Evolutionary conservation across 2,113 vertebrate species (phyloP).

Genomic region (Mungos mungo): DNA sequence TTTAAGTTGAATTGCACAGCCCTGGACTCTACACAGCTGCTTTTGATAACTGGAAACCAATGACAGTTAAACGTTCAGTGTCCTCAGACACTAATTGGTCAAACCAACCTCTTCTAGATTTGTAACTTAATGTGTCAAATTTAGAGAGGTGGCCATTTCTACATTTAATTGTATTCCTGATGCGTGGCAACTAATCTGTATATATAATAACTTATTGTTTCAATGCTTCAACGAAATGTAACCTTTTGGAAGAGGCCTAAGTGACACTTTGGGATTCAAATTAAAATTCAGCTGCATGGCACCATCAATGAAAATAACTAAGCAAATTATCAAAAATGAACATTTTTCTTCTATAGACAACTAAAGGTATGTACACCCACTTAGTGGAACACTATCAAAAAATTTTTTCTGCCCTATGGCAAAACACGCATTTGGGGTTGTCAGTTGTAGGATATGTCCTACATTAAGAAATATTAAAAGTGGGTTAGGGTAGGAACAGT

Average conservation of each 20-base stretch:
- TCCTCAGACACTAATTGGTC: background rate
- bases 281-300: constrained; percentile 19
- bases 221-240: background rate
- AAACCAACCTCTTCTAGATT: background rate
- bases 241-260: constrained; percentile 35
- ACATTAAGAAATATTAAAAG: constrained; percentile 48
- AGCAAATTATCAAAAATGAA: constrained; percentile 28
- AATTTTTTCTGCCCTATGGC: background rate
- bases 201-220: background rate
- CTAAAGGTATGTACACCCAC: background rate
- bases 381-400: background rate
- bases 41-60: constrained; percentile 37
- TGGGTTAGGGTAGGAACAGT: background rate
- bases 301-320: constrained; percentile 29
- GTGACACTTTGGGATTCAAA: constrained; percentile 20
- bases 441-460: background rate
- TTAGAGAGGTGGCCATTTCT: constrained; percentile 29
- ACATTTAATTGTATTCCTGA: constrained; percentile 26
- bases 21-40: background rate
- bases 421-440: background rate
- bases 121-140: background rate
- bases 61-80: background rate
- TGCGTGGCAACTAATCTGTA: constrained; percentile 3
- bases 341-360: background rate
- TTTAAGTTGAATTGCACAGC: background rate